Percentiles rank a stretch among this genome's conserved stretches.
phyloP scores from a whole-genome alignment of 2,113 vertebrate species.

The Tricholaema leucomelas region DNA sequence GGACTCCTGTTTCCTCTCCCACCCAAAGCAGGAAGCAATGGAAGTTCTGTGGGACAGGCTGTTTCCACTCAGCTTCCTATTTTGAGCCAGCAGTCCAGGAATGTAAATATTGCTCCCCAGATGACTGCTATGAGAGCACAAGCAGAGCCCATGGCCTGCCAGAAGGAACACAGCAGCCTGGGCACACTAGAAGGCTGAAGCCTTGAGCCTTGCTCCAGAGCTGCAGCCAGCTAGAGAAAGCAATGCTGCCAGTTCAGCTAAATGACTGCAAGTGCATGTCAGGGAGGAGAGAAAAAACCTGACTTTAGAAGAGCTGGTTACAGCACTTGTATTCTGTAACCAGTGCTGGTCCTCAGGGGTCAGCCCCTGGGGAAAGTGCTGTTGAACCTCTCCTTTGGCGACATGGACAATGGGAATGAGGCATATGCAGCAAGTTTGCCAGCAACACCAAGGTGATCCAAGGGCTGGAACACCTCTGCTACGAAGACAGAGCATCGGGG shows the following conservation, averaged over 20 bases:
- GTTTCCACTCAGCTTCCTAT: conserved; percentile 55
- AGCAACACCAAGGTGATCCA: too few species aligned
- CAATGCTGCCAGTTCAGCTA: not conserved
- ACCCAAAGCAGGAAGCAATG: conserved; percentile 58
- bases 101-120: conserved; percentile 36
- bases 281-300: not conserved
- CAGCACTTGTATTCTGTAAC: not conserved
- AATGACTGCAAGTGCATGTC: not conserved
- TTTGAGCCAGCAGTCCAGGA: conserved; percentile 36
- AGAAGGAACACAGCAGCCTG: not conserved
- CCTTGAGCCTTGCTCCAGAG: not conserved
- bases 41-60: conserved; percentile 53
- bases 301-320: not conserved
- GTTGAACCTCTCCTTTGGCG: too few species aligned
- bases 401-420: not conserved
- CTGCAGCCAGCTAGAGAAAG: not conserved
- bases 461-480: not conserved
- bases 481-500: not conserved
- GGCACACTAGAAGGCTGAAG: not conserved
- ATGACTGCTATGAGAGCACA: not conserved
- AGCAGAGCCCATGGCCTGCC: not conserved
- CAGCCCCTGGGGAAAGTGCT: not conserved
- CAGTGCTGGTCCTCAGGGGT: not conserved
- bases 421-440: too few species aligned
- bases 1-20: conserved; percentile 48